phyloP scores from a whole-genome alignment of 2,113 vertebrate genomes.

The Gadus chalcogrammus region DNA sequence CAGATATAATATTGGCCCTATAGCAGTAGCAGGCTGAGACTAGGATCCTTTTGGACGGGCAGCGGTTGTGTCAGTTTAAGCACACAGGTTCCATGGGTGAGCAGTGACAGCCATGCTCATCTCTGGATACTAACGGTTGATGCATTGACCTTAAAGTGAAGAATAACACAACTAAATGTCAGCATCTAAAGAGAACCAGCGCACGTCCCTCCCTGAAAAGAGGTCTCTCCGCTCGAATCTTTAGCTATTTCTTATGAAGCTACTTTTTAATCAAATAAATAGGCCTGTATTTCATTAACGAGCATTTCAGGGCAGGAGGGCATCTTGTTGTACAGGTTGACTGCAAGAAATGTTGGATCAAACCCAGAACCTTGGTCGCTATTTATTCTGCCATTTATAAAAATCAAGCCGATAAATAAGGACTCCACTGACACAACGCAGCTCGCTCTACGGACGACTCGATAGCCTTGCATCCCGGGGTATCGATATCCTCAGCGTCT shows the following conservation, averaged over 20 bases:
- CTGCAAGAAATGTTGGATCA: no score
- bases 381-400: no score
- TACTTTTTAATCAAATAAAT: no score
- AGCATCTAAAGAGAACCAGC: constrained; percentile 18
- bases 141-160: constrained; percentile 38
- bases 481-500: neutral
- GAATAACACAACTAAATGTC: constrained; percentile 36
- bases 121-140: constrained; percentile 19
- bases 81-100: constrained; percentile 17
- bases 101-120: neutral
- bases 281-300: no score
- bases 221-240: neutral
- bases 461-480: neutral
- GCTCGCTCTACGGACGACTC: neutral
- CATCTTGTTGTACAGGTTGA: no score
- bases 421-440: neutral
- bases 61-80: no score
- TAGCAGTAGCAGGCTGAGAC: no score
- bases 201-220: neutral
- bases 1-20: no score
- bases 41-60: no score
- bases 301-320: no score
- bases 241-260: no score
- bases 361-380: no score
- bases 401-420: constrained; percentile 19